Conservation (phyloP, 2,888 invertebrate species). For the Caenorhabditis becei region DNA sequence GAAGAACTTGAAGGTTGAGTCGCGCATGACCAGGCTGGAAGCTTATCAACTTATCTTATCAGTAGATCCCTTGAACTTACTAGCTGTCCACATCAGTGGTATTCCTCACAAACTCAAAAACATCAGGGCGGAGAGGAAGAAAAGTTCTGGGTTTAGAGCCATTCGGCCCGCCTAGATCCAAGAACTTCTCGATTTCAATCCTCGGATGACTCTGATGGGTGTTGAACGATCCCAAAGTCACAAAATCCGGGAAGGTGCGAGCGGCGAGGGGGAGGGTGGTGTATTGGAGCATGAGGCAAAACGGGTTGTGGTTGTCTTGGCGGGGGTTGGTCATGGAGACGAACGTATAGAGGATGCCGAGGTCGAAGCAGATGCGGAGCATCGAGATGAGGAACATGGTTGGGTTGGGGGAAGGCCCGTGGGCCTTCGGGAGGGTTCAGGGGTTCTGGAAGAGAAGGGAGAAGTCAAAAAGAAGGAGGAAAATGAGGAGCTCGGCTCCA, state of each 20-base stretch:
- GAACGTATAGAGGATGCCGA: constrained; percentile 1
- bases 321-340: constrained; percentile 9
- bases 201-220: neutral
- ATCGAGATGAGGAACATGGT: constrained; percentile 3
- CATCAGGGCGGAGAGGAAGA: neutral
- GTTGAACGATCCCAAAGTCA: neutral
- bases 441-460: neutral
- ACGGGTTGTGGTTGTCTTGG: constrained; percentile 8
- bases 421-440: neutral
- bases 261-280: constrained; percentile 11
- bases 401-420: neutral
- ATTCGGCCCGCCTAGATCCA: neutral
- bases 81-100: neutral
- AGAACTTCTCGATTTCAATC: neutral
- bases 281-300: constrained; percentile 4
- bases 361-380: constrained; percentile 8
- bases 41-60: no score
- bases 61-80: neutral
- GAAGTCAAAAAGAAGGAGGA: neutral
- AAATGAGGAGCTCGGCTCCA: neutral
- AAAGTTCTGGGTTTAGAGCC: neutral
- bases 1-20: constrained; percentile 11
- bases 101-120: neutral
- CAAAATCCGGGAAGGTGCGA: constrained; percentile 4
- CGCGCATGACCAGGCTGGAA: constrained; percentile 8